These are phyloP conservation scores for Aphelocoma coerulescens DNA, from an alignment of 2,113 vertebrate genomes.

Conservation along the genomic window DNA sequence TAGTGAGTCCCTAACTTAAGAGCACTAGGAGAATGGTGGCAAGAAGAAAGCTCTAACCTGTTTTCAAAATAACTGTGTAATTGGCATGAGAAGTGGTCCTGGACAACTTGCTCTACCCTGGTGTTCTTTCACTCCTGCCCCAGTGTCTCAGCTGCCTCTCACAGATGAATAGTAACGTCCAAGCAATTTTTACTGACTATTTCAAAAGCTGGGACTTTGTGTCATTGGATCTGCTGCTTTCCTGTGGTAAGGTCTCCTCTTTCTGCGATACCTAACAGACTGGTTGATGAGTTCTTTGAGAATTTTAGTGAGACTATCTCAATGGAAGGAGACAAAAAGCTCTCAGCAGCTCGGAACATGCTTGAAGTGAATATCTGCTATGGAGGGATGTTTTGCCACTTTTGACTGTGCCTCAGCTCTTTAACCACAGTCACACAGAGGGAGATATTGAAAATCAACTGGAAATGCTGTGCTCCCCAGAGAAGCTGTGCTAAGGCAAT, in stretches of 20 bases:
- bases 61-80: neutral
- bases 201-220: neutral
- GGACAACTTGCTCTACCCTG: neutral
- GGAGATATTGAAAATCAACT: neutral
- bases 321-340: neutral
- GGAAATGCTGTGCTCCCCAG: neutral
- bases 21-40: neutral
- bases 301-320: neutral
- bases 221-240: neutral
- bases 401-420: neutral
- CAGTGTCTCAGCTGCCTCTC: neutral
- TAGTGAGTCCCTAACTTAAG: neutral
- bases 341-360: neutral
- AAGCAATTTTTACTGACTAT: neutral
- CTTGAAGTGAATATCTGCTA: neutral
- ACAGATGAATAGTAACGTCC: neutral
- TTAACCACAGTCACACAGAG: accelerated
- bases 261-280: neutral
- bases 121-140: neutral
- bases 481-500: neutral
- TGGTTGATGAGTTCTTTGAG: neutral
- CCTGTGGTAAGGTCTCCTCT: neutral
- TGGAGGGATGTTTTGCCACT: neutral
- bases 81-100: neutral
- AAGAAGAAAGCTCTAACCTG: neutral